Base-by-base conservation (phyloP, 2,888 invertebrate species). In the Pseudococcus longispinus region DNA sequence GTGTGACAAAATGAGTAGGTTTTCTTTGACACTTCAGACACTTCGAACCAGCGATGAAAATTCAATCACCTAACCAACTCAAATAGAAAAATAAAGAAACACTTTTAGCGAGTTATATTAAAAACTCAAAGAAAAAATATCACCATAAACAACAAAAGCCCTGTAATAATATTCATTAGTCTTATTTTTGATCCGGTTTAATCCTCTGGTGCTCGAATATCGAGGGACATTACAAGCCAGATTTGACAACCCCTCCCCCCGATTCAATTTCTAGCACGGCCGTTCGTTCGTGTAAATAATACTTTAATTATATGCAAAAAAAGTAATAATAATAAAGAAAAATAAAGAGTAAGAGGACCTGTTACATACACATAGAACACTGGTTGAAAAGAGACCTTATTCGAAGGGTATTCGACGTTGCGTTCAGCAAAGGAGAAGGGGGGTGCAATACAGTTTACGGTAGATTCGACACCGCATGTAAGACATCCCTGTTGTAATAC, bases 251-350 rank as follows among this genome's bases (percentile, higher is more conserved):
- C 29, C 70, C 70, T 70, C 11, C 4, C 60, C 60, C 60, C 60
- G 60, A 20, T 60, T 60, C 20, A 60, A 60, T 70, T 70, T 70
- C 70, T 4, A 29, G 4, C 18, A 13, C 29, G 70, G 32, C 29
- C 70, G 70, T 18, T 6, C 60, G 60, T 23, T 9, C 29, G 15
- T 70, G 70, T 70, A 70, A 70, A 13, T 70, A 70, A 70, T 70
- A 70, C 70, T n/a, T 70, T 70, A n/a, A 70, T 70, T 70, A 70
- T 29, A 70, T 70, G 29, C 8, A 70, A 70, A 60, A 60, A 23
- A 20, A 60, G n/a, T 2, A 6, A 1, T 37, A 37, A 2, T 37
- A 37, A 37, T 37, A 46, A 46, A 46, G 4, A 46, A 46, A 46
- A 46, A 1, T 15, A 60, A 9, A 51, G 15, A 51, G 60, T 20